phyloP scores from a whole-genome alignment of 2,797 vertebrate species.

The Typhlichthys subterraneus region DNA sequence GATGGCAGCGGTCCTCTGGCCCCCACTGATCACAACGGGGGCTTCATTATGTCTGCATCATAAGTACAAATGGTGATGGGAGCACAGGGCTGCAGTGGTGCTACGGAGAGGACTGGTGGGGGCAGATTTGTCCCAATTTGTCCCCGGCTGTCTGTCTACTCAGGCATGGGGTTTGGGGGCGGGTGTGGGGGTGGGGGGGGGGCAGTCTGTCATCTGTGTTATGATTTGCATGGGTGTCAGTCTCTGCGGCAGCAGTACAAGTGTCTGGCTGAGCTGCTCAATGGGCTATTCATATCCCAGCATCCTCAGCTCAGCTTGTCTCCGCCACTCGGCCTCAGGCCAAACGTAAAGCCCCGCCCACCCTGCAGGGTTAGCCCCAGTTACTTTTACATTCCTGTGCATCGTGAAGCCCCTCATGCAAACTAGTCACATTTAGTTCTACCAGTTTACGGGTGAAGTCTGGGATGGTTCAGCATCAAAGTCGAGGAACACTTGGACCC shows the following conservation, averaged over 20 bases:
- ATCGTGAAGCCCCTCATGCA: slow-evolving; percentile 33
- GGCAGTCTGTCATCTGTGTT: slow-evolving; percentile 68
- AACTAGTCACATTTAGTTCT: neutral
- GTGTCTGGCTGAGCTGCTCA: slow-evolving; percentile 48
- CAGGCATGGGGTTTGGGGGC: slow-evolving; percentile 63
- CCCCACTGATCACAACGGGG: slow-evolving; percentile 89
- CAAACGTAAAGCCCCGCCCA: neutral
- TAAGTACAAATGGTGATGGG: slow-evolving; percentile 87
- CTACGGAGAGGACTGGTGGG: slow-evolving; percentile 64
- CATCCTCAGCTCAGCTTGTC: slow-evolving; percentile 14
- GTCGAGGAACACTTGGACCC: too few species aligned
- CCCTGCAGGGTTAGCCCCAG: slow-evolving; percentile 13
- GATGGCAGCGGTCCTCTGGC: slow-evolving; percentile 79
- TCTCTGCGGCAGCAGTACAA: slow-evolving; percentile 56
- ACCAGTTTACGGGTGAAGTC: neutral
- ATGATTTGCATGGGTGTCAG: slow-evolving; percentile 79
- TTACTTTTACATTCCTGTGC: slow-evolving; percentile 26
- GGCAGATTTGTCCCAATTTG: slow-evolving; percentile 73
- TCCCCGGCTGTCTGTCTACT: slow-evolving; percentile 70
- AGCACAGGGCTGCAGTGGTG: slow-evolving; percentile 71
- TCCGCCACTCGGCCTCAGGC: neutral
- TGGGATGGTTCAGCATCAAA: too few species aligned
- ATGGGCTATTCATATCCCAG: slow-evolving; percentile 27
- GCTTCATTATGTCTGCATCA: slow-evolving; percentile 86
- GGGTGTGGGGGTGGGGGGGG: slow-evolving; percentile 52